phyloP scores from a whole-genome alignment of 2,797 vertebrate genomes.

The Malacoraja senta region DNA sequence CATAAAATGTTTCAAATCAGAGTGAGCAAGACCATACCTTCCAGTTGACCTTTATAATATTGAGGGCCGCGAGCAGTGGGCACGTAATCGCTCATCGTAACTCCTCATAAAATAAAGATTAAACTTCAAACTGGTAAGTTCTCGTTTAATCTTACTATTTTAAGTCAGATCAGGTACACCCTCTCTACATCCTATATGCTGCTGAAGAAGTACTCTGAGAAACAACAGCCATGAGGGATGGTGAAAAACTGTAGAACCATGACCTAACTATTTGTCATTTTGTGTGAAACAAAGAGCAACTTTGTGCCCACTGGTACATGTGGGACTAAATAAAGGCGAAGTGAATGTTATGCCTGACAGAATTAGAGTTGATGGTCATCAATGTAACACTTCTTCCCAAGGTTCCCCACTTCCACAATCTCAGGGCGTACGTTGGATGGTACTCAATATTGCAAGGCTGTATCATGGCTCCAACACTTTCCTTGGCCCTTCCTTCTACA shows the following conservation, averaged over 20 bases:
- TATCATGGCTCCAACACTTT: too few species aligned
- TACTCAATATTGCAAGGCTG: neutral
- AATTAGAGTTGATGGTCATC: neutral
- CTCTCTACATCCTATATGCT: neutral
- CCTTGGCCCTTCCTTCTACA: too few species aligned
- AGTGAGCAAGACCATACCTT: neutral
- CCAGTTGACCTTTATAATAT: too few species aligned
- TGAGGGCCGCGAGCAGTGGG: too few species aligned
- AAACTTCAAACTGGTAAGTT: too few species aligned
- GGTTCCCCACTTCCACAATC: neutral
- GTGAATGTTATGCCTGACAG: neutral
- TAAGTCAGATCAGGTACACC: neutral
- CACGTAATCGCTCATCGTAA: too few species aligned
- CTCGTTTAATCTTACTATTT: too few species aligned
- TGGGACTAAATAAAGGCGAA: neutral
- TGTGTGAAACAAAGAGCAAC: neutral
- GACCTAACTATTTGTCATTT: neutral
- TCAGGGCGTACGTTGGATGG: neutral
- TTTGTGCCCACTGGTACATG: neutral
- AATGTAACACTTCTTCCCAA: neutral
- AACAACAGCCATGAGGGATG: neutral
- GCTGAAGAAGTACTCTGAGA: neutral
- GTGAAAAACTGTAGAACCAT: neutral
- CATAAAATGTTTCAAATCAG: neutral
- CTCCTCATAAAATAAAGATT: too few species aligned